Evolutionary conservation across 2,888 invertebrate genomes (phyloP).

Genomic region (Eremobia ochroleuca): DNA sequence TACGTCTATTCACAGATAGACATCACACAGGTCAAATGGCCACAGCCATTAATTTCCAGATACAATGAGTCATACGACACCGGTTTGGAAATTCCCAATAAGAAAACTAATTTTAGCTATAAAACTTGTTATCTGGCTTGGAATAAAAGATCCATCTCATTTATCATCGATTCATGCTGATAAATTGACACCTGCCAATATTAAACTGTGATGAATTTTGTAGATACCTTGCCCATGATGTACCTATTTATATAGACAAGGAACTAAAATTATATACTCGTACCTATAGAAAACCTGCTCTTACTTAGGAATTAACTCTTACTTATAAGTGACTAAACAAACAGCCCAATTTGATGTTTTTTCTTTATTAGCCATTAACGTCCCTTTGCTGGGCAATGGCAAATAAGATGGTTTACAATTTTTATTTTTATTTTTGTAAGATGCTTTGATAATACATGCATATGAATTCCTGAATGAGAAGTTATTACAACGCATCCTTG

Average conservation of each 20-base stretch:
- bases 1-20: no score
- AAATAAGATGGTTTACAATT: not conserved
- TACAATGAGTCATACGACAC: constrained; percentile 17
- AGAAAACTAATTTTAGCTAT: not conserved
- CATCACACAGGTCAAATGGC: not conserved
- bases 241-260: not conserved
- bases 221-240: not conserved
- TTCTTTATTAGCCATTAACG: no score
- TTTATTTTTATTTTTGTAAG: not conserved
- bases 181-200: not conserved
- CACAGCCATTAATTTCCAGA: not conserved
- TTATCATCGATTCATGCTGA: not conserved
- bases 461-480: not conserved
- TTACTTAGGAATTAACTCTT: not conserved
- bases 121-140: constrained; percentile 1
- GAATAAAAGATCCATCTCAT: constrained; percentile 5
- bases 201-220: not conserved
- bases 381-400: no score
- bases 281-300: no score
- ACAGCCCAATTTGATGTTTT: not conserved
- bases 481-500: not conserved
- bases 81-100: not conserved
- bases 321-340: not conserved
- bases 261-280: not conserved
- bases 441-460: not conserved